Evolutionary conservation across 2,888 invertebrate genomes (phyloP).

Genomic region (Embidobia sp.): DNA sequence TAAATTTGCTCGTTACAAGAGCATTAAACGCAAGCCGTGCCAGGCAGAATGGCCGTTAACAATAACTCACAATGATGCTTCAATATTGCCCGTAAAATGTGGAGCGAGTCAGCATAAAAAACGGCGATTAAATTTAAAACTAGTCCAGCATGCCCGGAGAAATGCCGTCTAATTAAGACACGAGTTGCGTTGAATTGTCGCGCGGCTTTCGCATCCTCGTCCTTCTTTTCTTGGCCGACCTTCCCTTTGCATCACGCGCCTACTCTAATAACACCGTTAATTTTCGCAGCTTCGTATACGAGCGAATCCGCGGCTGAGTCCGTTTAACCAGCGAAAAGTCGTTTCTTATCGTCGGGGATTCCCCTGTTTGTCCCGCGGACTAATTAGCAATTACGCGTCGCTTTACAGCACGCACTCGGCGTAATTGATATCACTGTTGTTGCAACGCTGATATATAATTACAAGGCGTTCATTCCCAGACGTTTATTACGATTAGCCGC

Average conservation of each 20-base stretch:
- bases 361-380: slow-evolving; percentile 13
- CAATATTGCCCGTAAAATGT: slow-evolving; percentile 15
- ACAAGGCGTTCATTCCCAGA: no score
- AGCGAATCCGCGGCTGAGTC: slow-evolving; percentile 12
- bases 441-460: no score
- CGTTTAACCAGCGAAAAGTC: slow-evolving; percentile 22
- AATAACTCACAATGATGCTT: slow-evolving; percentile 18
- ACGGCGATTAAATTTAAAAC: slow-evolving; percentile 12
- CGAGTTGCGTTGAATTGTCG: slow-evolving; percentile 17
- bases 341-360: slow-evolving; percentile 36
- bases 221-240: background rate
- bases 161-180: slow-evolving; percentile 19
- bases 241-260: background rate
- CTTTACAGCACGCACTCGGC: slow-evolving; percentile 34
- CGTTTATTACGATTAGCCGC: no score
- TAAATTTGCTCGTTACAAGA: slow-evolving; percentile 20
- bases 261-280: slow-evolving; percentile 34
- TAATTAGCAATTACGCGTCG: slow-evolving; percentile 42
- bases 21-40: background rate
- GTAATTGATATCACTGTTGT: slow-evolving; percentile 32
- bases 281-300: slow-evolving; percentile 14
- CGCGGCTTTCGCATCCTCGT: background rate
- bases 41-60: slow-evolving; percentile 10
- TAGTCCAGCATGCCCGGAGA: slow-evolving; percentile 1
- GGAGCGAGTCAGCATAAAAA: background rate